A percentile compares a stretch with the other conserved stretches of the same genome.
Evolutionary conservation across 1,140 invertebrate species (phyloP).

Genomic region (Drosophila seguyi): DNA sequence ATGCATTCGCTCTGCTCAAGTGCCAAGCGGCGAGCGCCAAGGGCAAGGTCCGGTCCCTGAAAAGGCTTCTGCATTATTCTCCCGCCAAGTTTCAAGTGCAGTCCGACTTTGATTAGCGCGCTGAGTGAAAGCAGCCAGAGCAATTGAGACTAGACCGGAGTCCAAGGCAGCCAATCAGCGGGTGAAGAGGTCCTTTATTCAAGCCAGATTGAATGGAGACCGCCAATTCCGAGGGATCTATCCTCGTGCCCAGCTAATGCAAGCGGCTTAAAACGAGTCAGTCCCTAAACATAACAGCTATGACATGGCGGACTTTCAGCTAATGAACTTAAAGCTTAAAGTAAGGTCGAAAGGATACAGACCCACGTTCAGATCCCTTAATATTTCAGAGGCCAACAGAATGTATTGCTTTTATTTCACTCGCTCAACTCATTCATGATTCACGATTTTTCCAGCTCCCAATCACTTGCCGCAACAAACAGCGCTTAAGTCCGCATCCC

Average conservation of each 20-base stretch:
- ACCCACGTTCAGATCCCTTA: not conserved
- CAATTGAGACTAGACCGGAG: slow-evolving; percentile 48
- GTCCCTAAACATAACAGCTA: not conserved
- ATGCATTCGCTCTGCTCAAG: slow-evolving; percentile 45
- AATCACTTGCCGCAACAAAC: slow-evolving; percentile 33
- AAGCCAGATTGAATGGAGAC: slow-evolving; percentile 2
- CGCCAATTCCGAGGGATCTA: not conserved
- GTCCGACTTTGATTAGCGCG: slow-evolving; percentile 62
- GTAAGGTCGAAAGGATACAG: not conserved
- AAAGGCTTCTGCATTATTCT: slow-evolving; percentile 40
- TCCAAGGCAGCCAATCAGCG: slow-evolving; percentile 25
- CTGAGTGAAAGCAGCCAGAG: slow-evolving; percentile 34
- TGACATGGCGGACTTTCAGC: not conserved
- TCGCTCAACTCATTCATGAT: slow-evolving; percentile 25
- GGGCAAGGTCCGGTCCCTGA: slow-evolving; percentile 42
- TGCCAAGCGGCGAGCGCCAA: slow-evolving; percentile 58
- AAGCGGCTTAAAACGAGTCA: not conserved
- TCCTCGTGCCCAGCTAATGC: not conserved
- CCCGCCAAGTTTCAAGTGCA: slow-evolving; percentile 59
- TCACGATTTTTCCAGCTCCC: slow-evolving; percentile 32
- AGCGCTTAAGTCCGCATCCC: slow-evolving; percentile 26
- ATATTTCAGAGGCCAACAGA: not conserved
- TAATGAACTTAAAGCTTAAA: not conserved
- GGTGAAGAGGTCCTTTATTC: slow-evolving; percentile 9
- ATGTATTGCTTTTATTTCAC: not conserved